These are phyloP conservation scores for Meta bourneti DNA, from an alignment of 2,888 invertebrate genomes.

Conservation along the genomic window DNA sequence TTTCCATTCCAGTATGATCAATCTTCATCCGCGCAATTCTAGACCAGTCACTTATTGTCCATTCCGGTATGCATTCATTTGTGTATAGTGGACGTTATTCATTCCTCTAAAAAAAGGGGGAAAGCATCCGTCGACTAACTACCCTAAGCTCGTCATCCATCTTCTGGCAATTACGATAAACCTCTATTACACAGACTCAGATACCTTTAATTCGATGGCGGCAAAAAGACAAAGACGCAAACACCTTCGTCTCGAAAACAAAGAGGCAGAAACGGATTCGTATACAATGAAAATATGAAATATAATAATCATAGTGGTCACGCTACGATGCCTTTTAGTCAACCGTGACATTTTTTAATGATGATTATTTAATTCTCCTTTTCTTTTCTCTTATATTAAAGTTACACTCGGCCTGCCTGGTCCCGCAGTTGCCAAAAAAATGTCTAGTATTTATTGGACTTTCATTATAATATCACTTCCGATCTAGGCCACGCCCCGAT, in stretches of 20 bases:
- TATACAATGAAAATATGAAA: conserved; percentile 58
- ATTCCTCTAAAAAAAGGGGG: conserved; percentile 10
- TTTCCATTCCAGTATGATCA: not conserved
- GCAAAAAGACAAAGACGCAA: conserved; percentile 44
- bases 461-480: conserved; percentile 76
- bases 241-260: conserved; percentile 56
- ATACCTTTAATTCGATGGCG: conserved; percentile 16
- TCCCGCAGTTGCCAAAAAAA: conserved; percentile 42
- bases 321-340: conserved; percentile 55
- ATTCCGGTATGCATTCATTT: conserved; percentile 13
- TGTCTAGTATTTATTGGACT: conserved; percentile 72
- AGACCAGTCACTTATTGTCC: not conserved
- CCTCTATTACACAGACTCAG: conserved; percentile 10
- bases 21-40: not conserved
- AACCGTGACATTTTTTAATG: conserved; percentile 73
- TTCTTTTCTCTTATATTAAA: not conserved
- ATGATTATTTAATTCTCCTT: conserved; percentile 72
- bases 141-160: conserved; percentile 28
- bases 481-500: conserved; percentile 65
- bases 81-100: conserved; percentile 24
- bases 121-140: conserved; percentile 32
- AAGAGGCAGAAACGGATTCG: conserved; percentile 22
- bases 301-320: conserved; percentile 64
- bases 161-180: conserved; percentile 24
- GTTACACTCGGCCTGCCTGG: not conserved